A percentile compares a stretch with the other conserved stretches of the same genome.
These are phyloP conservation scores for Calidris pygmaea DNA, from an alignment of 2,113 vertebrate species.

Conservation along the genomic window DNA sequence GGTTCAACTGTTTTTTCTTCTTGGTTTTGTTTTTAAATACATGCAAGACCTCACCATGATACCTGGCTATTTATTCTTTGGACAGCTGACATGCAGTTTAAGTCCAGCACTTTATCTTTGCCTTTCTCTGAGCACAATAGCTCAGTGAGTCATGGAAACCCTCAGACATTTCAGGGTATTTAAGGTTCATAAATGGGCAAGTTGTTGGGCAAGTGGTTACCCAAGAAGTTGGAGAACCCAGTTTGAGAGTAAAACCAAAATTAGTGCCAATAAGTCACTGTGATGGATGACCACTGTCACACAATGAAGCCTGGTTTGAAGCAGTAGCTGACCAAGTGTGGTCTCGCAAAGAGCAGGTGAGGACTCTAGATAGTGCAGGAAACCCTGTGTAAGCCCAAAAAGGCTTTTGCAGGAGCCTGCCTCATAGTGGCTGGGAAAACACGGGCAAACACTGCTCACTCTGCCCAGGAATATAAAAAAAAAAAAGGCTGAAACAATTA, in stretches of 20 bases:
- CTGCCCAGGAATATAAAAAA: neutral
- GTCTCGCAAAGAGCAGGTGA: neutral
- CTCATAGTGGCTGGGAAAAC: neutral
- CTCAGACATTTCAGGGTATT: neutral
- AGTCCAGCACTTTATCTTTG: neutral
- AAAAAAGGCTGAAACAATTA: neutral
- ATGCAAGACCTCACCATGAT: accelerated
- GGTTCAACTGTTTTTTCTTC: neutral
- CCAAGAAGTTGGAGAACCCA: neutral
- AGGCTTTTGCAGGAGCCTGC: neutral
- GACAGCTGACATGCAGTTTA: neutral
- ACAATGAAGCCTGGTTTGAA: neutral
- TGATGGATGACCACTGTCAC: accelerated
- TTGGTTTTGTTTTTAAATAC: neutral
- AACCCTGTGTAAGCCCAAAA: neutral
- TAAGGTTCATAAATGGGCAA: neutral
- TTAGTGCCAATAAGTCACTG: accelerated
- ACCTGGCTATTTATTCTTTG: neutral
- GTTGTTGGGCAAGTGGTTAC: neutral
- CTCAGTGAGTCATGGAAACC: neutral
- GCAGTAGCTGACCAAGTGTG: neutral
- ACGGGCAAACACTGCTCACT: neutral
- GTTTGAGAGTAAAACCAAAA: neutral
- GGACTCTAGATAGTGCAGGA: neutral
- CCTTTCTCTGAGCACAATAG: neutral